Evolutionary conservation across 2,113 vertebrate genomes (phyloP).

Genomic region (Cyanistes caeruleus): DNA sequence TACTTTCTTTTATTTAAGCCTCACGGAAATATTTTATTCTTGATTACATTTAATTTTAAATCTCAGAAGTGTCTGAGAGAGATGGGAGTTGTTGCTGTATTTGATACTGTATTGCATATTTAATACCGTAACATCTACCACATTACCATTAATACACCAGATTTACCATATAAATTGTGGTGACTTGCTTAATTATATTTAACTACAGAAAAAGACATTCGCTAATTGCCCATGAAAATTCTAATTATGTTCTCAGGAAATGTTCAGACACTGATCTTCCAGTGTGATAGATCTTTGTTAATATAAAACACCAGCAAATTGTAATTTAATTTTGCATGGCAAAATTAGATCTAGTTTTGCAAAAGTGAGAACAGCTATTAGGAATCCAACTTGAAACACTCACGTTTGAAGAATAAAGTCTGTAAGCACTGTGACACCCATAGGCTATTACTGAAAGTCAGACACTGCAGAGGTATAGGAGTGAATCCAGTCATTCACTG

Average conservation of each 20-base stretch:
- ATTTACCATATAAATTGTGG: background rate
- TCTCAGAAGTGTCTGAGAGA: background rate
- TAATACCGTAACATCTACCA: background rate
- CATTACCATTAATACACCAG: background rate
- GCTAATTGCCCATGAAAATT: constrained; percentile 17
- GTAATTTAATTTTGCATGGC: background rate
- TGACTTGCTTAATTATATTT: background rate
- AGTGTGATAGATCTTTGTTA: background rate
- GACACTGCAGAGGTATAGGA: background rate
- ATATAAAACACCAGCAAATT: background rate
- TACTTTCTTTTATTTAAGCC: background rate
- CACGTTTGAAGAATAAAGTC: background rate
- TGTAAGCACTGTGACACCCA: background rate
- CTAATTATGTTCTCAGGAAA: background rate
- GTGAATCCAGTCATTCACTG: background rate
- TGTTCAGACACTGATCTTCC: background rate
- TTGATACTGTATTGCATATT: background rate
- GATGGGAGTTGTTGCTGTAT: background rate
- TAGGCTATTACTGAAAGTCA: background rate
- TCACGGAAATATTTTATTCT: background rate
- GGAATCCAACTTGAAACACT: background rate
- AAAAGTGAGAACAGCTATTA: background rate
- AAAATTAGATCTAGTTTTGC: background rate
- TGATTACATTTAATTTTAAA: background rate
- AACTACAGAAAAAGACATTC: background rate